Base-by-base conservation (phyloP, 2,888 invertebrate species). In the Cantharis rufa region DNA sequence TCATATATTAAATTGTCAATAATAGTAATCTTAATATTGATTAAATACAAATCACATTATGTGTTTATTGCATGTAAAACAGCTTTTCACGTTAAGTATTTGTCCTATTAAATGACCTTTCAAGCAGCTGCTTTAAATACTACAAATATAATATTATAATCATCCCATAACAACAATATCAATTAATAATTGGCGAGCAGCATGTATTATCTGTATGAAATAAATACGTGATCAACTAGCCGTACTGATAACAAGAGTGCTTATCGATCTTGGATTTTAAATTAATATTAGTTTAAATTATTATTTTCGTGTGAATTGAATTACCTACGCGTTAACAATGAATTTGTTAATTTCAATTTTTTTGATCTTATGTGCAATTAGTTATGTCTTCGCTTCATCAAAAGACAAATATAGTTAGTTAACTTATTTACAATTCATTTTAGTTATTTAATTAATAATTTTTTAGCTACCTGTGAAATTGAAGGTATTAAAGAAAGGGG, bases 401-500 rank as follows among this genome's bases (percentile, higher is more conserved):
- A 48, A 48, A 48, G 7, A 48, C 4, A 48, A 48, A n/a, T n/a
- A 48, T n/a, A n/a, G 48, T 48, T 48, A 5, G 48, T 48, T 48
- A 48, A 48, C 9, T n/a, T 7, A n/a, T 1, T 48, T 48, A 2
- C 13, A n/a, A 2, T 4, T n/a, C 2, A 7, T 7, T n/a, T 48
- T 48, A 48, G n/a, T 48, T 48, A n/a, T n/a, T 48, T 48, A n/a
- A 48, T 48, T n/a, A 48, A n/a, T n/a, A 9, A 1, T 64, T 66
- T 27, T 16, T 66, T 48, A 74, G 74, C 70, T 64, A 74, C 32
- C 7, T 74, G 74, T 11, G 15, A 70, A 15, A 70, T 74, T 15
- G 48, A 62, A 10, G 64, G 69, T 10, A 21, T 62, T 13, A 16
- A 28, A 7, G 28, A 73, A 5, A 21, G 11, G n/a, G 2, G n/a